phyloP scores from a whole-genome alignment of 2,113 vertebrate genomes.

The Ahaetulla prasina region DNA sequence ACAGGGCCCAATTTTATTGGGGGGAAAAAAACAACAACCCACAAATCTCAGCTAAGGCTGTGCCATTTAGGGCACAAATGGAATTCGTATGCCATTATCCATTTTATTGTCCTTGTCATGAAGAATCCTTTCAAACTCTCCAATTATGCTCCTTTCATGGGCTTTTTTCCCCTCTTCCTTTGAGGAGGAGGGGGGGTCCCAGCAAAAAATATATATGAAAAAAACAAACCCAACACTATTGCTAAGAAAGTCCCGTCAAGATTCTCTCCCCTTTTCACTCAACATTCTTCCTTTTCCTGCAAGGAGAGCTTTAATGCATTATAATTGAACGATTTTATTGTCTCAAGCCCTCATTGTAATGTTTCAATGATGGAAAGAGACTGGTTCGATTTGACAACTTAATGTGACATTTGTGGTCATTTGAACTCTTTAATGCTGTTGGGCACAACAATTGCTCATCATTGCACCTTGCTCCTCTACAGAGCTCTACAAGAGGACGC shows the following conservation, averaged over 20 bases:
- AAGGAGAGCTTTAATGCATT: slow-evolving; percentile 70
- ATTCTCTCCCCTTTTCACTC: slow-evolving; percentile 56
- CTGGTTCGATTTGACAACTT: slow-evolving; percentile 81
- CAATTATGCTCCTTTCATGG: slow-evolving; percentile 10
- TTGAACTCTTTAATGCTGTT: slow-evolving; percentile 76
- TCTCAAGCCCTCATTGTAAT: slow-evolving; percentile 73
- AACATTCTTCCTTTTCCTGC: slow-evolving; percentile 59
- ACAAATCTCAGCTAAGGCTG: neutral
- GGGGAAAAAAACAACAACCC: neutral
- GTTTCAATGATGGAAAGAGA: slow-evolving; percentile 74
- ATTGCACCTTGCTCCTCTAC: slow-evolving; percentile 58
- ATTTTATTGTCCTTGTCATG: neutral
- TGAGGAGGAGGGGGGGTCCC: neutral
- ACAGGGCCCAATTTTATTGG: neutral
- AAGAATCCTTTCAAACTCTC: slow-evolving; percentile 21
- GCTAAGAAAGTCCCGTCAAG: slow-evolving; percentile 15
- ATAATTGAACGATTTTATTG: slow-evolving; percentile 86
- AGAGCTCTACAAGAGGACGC: neutral
- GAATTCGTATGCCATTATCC: slow-evolving; percentile 15
- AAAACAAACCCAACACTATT: slow-evolving; percentile 1
- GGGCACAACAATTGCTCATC: slow-evolving; percentile 73
- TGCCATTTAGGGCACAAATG: neutral
- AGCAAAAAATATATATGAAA: neutral
- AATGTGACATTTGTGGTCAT: slow-evolving; percentile 77
- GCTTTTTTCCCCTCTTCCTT: neutral